Conservation (phyloP, 2,888 invertebrate genomes). For the Mesorhabditis belari region DNA sequence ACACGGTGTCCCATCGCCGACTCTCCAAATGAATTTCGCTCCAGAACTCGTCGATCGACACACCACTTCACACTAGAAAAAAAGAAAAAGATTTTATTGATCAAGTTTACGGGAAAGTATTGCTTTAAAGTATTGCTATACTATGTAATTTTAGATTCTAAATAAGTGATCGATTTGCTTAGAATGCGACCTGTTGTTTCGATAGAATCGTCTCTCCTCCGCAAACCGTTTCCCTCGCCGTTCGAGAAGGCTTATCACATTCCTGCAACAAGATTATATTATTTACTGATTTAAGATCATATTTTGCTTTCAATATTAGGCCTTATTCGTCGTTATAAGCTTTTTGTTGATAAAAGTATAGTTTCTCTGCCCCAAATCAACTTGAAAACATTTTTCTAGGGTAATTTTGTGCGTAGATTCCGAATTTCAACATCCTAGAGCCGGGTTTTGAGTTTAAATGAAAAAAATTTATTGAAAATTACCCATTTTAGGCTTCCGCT, state of each 20-base stretch:
- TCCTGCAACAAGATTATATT: conserved; percentile 5
- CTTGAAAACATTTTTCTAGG: too few relatives aligned
- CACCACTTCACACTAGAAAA: conserved; percentile 30
- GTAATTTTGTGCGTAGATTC: too few relatives aligned
- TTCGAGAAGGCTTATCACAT: conserved; percentile 19
- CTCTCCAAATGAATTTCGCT: conserved; percentile 27
- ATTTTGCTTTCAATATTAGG: too few relatives aligned
- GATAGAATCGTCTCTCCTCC: conserved; percentile 30
- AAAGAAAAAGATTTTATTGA: not conserved
- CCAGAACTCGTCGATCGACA: conserved; percentile 24
- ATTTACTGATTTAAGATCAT: not conserved
- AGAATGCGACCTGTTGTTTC: conserved; percentile 15
- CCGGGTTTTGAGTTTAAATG: too few relatives aligned
- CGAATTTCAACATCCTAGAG: too few relatives aligned
- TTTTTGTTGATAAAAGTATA: not conserved
- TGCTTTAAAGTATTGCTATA: not conserved
- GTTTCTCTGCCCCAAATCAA: too few relatives aligned
- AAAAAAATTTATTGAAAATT: too few relatives aligned
- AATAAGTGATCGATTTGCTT: not conserved
- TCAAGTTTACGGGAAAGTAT: not conserved
- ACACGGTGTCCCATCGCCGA: conserved; percentile 26
- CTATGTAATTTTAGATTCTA: not conserved
- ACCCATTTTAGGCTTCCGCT: too few relatives aligned
- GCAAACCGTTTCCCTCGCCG: conserved; percentile 25
- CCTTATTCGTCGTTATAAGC: not conserved